Evolutionary conservation across 1,140 invertebrate genomes (phyloP).

Genomic region (Acyrthosiphon pisum): DNA sequence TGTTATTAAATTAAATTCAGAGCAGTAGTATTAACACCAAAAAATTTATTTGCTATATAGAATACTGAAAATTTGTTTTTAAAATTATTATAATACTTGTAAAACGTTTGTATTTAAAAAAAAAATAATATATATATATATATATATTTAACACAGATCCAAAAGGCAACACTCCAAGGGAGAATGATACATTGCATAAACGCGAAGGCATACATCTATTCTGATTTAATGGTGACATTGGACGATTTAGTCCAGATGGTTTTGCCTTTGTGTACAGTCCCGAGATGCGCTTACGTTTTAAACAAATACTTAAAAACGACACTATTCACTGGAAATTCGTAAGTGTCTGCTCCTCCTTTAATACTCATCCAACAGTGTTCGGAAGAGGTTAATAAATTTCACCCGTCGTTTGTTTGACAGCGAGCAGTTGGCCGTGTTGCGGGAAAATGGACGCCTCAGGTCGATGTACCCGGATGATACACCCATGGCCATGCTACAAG

Average conservation of each 20-base stretch:
- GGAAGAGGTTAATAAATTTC: no score
- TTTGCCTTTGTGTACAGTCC: neutral
- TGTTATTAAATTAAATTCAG: neutral
- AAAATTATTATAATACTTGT: neutral
- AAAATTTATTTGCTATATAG: neutral
- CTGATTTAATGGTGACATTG: conserved; percentile 81
- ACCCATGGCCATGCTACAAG: neutral
- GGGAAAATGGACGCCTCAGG: conserved; percentile 17
- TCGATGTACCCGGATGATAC: neutral
- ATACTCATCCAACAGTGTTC: neutral
- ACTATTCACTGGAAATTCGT: conserved; percentile 28
- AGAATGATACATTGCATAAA: conserved; percentile 85
- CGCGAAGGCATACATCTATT: conserved; percentile 81
- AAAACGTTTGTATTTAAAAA: neutral
- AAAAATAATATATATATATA: neutral
- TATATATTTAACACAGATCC: conserved; percentile 67
- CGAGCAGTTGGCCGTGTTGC: conserved; percentile 9
- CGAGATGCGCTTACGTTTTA: neutral
- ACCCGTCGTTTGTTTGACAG: neutral
- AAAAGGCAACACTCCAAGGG: conserved; percentile 76
- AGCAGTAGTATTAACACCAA: neutral
- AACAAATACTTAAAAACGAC: conserved; percentile 12
- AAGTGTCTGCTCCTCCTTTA: neutral
- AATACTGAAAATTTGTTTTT: neutral
- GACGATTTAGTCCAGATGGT: conserved; percentile 66